Conservation (phyloP, 2,797 vertebrate species). For the Mallotus villosus region DNA sequence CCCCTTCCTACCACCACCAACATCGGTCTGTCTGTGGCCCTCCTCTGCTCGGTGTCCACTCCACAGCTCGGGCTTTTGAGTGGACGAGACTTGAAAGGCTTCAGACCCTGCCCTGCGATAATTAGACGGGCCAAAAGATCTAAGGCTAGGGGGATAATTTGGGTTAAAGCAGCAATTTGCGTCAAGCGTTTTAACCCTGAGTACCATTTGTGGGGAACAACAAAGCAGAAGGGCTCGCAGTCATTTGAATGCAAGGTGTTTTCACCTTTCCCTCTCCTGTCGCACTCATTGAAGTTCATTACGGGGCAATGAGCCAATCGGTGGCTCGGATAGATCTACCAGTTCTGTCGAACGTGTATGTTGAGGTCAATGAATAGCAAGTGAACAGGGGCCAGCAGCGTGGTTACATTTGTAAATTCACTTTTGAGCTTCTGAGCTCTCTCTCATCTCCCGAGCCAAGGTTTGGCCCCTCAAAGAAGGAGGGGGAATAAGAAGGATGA, state of each 20-base stretch:
- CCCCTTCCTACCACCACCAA: no score
- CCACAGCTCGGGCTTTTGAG: constrained; percentile 49
- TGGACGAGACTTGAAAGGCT: constrained; percentile 67
- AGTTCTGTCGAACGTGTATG: constrained; percentile 31
- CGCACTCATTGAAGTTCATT: constrained; percentile 31
- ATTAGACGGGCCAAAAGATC: constrained; percentile 71
- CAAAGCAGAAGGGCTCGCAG: constrained; percentile 63
- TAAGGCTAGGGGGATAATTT: constrained; percentile 67
- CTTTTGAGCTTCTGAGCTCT: constrained; percentile 35
- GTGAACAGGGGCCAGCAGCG: constrained; percentile 21
- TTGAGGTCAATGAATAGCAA: constrained; percentile 45
- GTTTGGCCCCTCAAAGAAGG: constrained; percentile 23
- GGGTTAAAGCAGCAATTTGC: constrained; percentile 68
- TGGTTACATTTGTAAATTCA: constrained; percentile 46
- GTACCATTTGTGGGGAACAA: constrained; percentile 64
- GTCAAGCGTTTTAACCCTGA: constrained; percentile 63
- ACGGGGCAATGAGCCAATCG: constrained; percentile 29
- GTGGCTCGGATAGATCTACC: constrained; percentile 5
- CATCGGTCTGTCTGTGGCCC: constrained; percentile 13
- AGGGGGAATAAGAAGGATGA: constrained; percentile 15
- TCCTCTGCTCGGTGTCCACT: constrained; percentile 9
- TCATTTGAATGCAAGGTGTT: constrained; percentile 54
- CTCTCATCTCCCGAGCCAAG: constrained; percentile 36
- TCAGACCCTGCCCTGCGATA: constrained; percentile 48
- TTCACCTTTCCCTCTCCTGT: constrained; percentile 36